Percentiles rank a stretch among this genome's conserved stretches.
phyloP scores from a whole-genome alignment of 1,140 invertebrate genomes.

The Chelonus insularis region DNA sequence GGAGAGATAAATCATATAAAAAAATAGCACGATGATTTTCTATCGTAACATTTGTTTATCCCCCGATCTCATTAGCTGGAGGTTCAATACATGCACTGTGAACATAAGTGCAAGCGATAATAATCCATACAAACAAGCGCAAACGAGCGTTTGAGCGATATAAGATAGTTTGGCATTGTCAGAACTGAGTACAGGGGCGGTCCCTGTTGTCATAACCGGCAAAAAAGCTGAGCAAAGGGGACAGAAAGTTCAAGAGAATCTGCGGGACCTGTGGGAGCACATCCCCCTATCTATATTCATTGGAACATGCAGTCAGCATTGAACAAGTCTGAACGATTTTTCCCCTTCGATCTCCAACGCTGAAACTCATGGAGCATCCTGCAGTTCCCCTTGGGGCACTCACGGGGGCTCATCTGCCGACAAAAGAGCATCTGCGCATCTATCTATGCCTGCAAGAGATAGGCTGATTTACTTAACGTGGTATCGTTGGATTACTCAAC shows the following conservation, averaged over 20 bases:
- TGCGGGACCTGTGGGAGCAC: constrained; percentile 49
- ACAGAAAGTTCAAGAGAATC: neutral
- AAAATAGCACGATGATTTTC: neutral
- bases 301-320: constrained; percentile 10
- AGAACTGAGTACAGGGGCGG: neutral
- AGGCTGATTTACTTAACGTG: constrained; percentile 28
- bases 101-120: constrained; percentile 47
- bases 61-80: constrained; percentile 15
- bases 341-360: constrained; percentile 32
- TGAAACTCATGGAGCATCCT: constrained; percentile 35
- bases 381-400: constrained; percentile 37
- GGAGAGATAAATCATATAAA: neutral
- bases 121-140: constrained; percentile 56
- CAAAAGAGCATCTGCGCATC: constrained; percentile 58
- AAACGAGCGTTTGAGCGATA: constrained; percentile 58
- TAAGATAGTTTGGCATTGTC: constrained; percentile 49
- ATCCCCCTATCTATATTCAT: constrained; percentile 32
- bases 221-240: neutral
- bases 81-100: constrained; percentile 8
- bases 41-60: constrained; percentile 7
- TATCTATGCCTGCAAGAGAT: constrained; percentile 9
- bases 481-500: constrained; percentile 8
- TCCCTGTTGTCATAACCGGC: neutral
- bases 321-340: constrained; percentile 31
- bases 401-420: constrained; percentile 47